phyloP scores from a whole-genome alignment of 2,113 vertebrate species.

The Eupsittula cactorum region DNA sequence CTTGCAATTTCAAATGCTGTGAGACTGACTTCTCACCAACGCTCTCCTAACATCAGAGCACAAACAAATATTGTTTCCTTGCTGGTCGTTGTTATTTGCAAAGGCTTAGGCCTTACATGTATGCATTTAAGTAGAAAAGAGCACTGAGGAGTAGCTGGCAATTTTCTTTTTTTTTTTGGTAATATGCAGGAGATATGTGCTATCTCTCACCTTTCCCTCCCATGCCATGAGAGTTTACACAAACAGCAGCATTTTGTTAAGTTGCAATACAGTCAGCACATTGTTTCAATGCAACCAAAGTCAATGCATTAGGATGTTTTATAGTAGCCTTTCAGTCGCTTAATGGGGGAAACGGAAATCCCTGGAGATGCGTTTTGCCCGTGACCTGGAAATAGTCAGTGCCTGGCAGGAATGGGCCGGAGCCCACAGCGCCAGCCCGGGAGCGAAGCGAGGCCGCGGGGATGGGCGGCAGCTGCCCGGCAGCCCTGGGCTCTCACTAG shows the following conservation, averaged over 20 bases:
- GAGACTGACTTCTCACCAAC: neutral
- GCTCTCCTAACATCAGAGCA: neutral
- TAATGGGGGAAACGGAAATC: neutral
- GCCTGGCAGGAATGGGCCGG: neutral
- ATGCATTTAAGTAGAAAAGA: neutral
- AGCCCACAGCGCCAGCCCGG: neutral
- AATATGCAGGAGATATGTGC: neutral
- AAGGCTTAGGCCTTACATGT: neutral
- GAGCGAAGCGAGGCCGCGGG: neutral
- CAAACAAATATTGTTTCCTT: neutral
- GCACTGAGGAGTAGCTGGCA: neutral
- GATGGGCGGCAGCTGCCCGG: neutral
- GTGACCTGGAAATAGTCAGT: neutral
- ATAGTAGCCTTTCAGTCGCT: neutral
- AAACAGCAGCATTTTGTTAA: neutral
- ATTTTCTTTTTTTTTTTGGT: neutral
- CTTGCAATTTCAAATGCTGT: neutral
- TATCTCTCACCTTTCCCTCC: neutral
- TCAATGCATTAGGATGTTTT: rapidly evolving
- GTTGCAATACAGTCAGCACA: neutral
- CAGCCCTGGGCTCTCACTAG: slow-evolving; percentile 72
- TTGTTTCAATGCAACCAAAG: neutral
- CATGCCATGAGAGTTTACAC: neutral
- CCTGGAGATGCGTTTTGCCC: neutral
- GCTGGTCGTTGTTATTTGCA: neutral